Conservation (phyloP, 2,888 invertebrate species). For the Mesoligia furuncula region DNA sequence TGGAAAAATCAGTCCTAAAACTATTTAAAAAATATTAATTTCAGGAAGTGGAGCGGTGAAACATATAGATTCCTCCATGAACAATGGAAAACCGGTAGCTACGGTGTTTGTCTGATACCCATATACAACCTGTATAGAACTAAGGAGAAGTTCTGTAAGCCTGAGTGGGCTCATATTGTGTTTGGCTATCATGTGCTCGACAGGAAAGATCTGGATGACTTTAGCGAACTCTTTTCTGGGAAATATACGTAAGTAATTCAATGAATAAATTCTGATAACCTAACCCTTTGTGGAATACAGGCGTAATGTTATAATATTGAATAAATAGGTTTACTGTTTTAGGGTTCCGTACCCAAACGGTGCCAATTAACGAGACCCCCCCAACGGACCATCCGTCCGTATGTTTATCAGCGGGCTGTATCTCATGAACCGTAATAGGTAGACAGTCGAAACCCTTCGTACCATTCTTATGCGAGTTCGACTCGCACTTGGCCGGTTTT, state of each 20-base stretch:
- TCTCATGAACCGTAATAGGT: too few relatives aligned
- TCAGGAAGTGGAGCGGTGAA: conserved; percentile 92
- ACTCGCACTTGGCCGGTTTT: too few relatives aligned
- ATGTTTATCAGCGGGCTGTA: too few relatives aligned
- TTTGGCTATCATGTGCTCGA: conserved; percentile 78
- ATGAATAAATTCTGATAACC: not conserved
- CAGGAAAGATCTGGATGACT: conserved; percentile 73
- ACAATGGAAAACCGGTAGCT: conserved; percentile 90
- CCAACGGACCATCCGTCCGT: too few relatives aligned
- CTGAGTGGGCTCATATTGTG: conserved; percentile 75
- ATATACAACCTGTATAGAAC: conserved; percentile 74
- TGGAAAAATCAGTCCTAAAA: not conserved
- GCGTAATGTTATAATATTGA: too few relatives aligned
- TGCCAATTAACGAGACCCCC: too few relatives aligned
- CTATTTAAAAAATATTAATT: conserved; percentile 48
- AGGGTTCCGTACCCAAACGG: too few relatives aligned
- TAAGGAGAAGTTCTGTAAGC: conserved; percentile 50
- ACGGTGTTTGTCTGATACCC: conserved; percentile 76
- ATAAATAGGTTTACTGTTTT: not conserved
- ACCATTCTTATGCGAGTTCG: too few relatives aligned
- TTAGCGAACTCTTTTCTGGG: conserved; percentile 70
- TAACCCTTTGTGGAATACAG: not conserved
- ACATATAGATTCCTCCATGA: conserved; percentile 91
- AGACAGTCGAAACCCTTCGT: too few relatives aligned
- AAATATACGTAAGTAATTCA: conserved; percentile 76